phyloP scores from a whole-genome alignment of 1,140 invertebrate species.

The Drosophila parabipectinata region DNA sequence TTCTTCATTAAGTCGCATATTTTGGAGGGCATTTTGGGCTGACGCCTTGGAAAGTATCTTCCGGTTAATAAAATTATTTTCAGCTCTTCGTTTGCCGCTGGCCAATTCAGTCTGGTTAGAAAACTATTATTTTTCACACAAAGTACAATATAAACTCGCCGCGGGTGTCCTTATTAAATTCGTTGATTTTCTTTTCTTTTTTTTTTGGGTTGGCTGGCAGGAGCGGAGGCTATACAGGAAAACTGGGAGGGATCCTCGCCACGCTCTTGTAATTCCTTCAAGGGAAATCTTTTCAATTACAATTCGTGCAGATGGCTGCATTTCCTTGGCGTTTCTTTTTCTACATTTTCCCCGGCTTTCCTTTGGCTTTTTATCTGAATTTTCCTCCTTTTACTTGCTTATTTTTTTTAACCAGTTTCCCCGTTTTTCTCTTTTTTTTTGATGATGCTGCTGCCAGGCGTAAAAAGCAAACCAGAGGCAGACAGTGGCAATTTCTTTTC shows the following conservation, averaged over 20 bases:
- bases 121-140: slow-evolving; percentile 81
- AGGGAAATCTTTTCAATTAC: slow-evolving; percentile 82
- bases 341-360: slow-evolving; percentile 22
- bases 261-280: slow-evolving; percentile 75
- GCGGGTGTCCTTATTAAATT: slow-evolving; percentile 79
- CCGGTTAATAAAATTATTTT: slow-evolving; percentile 73
- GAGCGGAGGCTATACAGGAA: slow-evolving; percentile 27
- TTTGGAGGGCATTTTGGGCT: slow-evolving; percentile 40
- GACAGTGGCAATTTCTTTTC: slow-evolving; percentile 82
- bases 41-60: slow-evolving; percentile 55
- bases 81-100: slow-evolving; percentile 10
- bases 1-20: slow-evolving; percentile 70
- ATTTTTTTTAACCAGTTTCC: slow-evolving; percentile 13
- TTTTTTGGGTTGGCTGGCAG: too few species aligned
- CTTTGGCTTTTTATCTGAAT: slow-evolving; percentile 31
- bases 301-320: slow-evolving; percentile 81
- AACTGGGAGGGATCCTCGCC: slow-evolving; percentile 37
- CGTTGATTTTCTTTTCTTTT: slow-evolving; percentile 15
- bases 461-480: slow-evolving; percentile 46
- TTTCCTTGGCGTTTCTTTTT: slow-evolving; percentile 54
- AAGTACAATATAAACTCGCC: slow-evolving; percentile 80
- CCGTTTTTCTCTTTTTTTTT: slow-evolving; percentile 1
- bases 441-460: slow-evolving; percentile 29
- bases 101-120: slow-evolving; percentile 70
- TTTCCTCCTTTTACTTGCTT: slow-evolving; percentile 35